These are phyloP conservation scores for Galagoides demidoff DNA, from an alignment of 2,797 vertebrate genomes.

Conservation along the genomic window DNA sequence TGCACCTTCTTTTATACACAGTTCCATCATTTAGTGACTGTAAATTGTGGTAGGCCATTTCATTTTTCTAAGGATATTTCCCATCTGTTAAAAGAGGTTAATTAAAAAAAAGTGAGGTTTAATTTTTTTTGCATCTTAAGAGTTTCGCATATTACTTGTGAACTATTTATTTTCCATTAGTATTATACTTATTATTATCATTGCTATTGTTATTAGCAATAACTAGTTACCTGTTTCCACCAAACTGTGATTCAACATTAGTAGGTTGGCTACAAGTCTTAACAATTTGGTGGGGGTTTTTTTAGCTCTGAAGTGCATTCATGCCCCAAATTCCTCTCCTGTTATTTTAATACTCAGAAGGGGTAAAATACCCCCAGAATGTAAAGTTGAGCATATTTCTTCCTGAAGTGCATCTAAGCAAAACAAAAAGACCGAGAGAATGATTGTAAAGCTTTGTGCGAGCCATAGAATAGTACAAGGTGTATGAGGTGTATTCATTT, in stretches of 20 bases:
- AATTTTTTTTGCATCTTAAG: neutral
- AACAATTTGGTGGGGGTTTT: neutral
- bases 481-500: neutral
- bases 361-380: neutral
- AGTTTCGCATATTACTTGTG: neutral
- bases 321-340: neutral
- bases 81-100: neutral
- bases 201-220: neutral
- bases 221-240: neutral
- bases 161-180: neutral
- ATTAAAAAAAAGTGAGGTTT: neutral
- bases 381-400: neutral
- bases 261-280: neutral
- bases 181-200: neutral
- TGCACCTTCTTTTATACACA: neutral
- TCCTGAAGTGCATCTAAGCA: neutral
- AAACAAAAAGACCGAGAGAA: neutral
- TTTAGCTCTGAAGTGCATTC: neutral
- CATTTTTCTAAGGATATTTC: neutral
- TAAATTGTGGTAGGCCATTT: neutral
- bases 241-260: neutral
- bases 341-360: neutral
- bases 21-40: conserved; percentile 71
- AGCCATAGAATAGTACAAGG: neutral
- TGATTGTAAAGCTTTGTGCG: neutral